Percentiles rank a stretch among this genome's conserved stretches.
These are phyloP conservation scores for Austrolebias charrua DNA, from an alignment of 2,797 vertebrate species.

Conservation along the genomic window DNA sequence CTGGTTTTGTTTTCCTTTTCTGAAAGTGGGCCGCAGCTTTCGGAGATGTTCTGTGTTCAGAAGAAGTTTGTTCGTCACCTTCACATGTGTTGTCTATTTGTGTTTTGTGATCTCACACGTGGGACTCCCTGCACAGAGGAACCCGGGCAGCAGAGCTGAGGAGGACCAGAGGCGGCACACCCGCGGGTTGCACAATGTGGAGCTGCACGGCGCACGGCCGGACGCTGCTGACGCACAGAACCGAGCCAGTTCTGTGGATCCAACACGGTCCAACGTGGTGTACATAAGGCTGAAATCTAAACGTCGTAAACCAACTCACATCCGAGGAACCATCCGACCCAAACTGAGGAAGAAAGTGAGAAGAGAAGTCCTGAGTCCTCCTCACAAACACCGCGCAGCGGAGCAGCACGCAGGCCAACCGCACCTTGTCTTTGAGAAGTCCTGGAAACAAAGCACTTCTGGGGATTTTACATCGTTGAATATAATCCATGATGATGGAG, in stretches of 20 bases:
- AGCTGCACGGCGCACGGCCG: constrained; percentile 13
- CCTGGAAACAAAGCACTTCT: constrained; percentile 27
- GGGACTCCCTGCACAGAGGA: constrained; percentile 71
- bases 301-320: constrained; percentile 86
- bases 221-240: constrained; percentile 17
- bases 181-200: constrained; percentile 45
- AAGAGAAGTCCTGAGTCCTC: constrained; percentile 53
- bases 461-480: constrained; percentile 30
- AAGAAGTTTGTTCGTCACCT: constrained; percentile 78
- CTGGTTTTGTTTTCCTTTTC: constrained; percentile 68
- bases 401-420: constrained; percentile 7
- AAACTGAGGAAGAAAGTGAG: constrained; percentile 86
- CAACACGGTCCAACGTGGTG: constrained; percentile 87
- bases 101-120: constrained; percentile 85
- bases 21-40: constrained; percentile 72
- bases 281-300: constrained; percentile 92
- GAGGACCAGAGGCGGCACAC: constrained; percentile 40
- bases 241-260: constrained; percentile 35
- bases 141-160: constrained; percentile 57
- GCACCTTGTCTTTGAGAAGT: constrained; percentile 11
- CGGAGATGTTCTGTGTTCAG: constrained; percentile 81
- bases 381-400: constrained; percentile 38
- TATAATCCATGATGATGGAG: constrained; percentile 47
- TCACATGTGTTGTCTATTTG: constrained; percentile 83
- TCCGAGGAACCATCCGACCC: constrained; percentile 88